Conservation (phyloP, 2,797 vertebrate species). For the Enteromius unitaeniatus region DNA sequence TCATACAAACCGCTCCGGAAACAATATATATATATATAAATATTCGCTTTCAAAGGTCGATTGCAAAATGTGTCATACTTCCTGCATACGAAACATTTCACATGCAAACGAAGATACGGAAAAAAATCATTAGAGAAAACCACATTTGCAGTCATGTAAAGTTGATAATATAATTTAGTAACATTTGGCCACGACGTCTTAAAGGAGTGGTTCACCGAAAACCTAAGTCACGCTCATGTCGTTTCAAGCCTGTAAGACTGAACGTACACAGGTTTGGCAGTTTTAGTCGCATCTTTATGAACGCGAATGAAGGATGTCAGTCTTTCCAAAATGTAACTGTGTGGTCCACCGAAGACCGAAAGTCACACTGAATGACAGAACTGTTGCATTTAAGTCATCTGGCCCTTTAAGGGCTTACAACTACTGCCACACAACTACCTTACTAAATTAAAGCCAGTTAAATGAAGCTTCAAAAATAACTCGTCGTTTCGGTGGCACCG, state of each 20-base stretch:
- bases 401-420: background rate
- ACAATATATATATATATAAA: too few species aligned
- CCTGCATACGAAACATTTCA: background rate
- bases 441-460: background rate
- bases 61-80: background rate
- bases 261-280: background rate
- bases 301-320: background rate
- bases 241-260: too few species aligned
- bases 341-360: background rate
- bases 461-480: background rate
- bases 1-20: background rate
- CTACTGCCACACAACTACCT: background rate
- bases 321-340: background rate
- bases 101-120: background rate
- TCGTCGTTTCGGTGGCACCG: background rate
- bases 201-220: background rate
- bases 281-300: background rate
- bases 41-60: background rate
- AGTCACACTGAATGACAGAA: background rate
- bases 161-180: too few species aligned
- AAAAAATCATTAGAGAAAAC: background rate
- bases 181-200: background rate
- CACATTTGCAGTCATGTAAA: background rate
- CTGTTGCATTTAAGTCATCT: background rate
- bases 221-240: background rate